Base-by-base conservation (phyloP, 2,113 vertebrate species). In the Solea solea region DNA sequence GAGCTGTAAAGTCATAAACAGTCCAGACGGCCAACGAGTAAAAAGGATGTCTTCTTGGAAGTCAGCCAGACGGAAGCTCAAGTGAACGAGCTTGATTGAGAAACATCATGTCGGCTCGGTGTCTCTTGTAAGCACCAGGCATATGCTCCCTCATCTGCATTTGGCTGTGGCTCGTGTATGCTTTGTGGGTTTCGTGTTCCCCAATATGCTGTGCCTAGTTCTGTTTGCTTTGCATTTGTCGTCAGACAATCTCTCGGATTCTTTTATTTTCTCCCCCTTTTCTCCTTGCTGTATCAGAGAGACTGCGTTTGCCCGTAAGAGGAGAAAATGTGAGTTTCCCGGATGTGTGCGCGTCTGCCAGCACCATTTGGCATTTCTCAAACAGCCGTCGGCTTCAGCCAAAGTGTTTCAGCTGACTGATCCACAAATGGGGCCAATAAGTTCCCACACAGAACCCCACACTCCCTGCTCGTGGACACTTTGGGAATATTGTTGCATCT, bases 351-450 rank as follows among this genome's bases (percentile, higher is more conserved):
- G 53, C 42, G 72, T 75, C 53, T 78, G 78, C 63, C 79, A 70
- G 85, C 59, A 41, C 64, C 65, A 50, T 69, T 89, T 81, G 82
- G 78, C 76, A 68, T 81, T 76, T 73, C 71, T 82, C 74, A 82
- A 86, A 81, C 68, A 89, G 86, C 87, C 85, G 87, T 88, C 89
- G 87, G 78, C 77, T 81, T 79, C 63, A 55, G 73, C 77, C 79
- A 76, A 57, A 87, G 72, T 74, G 81, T 88, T 89, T 85, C 87
- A 80, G 78, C 72, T 86, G 87, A 89, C 75, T 86, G 87, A 87
- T 81, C 76, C 72, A 64, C 55, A 86, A 90, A 90, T 69, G 76
- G 85, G 69, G 86, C 88, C 86, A 84, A 87, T 84, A 87, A 80
- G 82, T 66, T 86, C 71, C 66, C 72, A 81, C 72, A 68, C 76